phyloP scores from a whole-genome alignment of 2,113 vertebrate genomes.

The Noctilio leporinus region DNA sequence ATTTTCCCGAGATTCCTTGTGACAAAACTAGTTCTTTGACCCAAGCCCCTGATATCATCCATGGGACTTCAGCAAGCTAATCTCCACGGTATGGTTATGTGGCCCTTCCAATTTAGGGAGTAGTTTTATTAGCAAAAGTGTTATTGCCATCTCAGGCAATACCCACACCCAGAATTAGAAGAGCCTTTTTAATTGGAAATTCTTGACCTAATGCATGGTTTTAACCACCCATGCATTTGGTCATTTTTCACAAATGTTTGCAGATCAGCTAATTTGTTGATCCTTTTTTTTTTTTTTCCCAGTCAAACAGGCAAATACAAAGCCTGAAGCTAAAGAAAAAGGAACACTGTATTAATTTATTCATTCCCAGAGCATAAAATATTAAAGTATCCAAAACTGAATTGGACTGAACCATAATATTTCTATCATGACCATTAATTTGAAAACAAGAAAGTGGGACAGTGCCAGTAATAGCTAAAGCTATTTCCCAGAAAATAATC shows the following conservation, averaged over 20 bases:
- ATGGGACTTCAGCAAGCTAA: background rate
- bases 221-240: background rate
- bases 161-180: background rate
- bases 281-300: background rate
- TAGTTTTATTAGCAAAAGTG: background rate
- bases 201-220: background rate
- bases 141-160: background rate
- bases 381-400: background rate
- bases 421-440: constrained; percentile 13
- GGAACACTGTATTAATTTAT: background rate
- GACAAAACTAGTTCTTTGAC: background rate
- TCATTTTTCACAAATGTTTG: background rate
- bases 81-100: background rate
- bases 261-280: background rate
- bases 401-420: background rate
- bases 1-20: background rate
- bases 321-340: background rate
- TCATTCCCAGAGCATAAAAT: background rate
- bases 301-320: background rate
- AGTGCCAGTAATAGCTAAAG: background rate
- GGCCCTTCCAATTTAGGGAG: background rate
- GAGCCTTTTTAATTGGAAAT: background rate
- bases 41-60: background rate
- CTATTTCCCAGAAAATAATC: background rate
- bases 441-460: background rate